These are phyloP conservation scores for Trichonephila inaurata DNA, from an alignment of 1,140 invertebrate species.

Conservation along the genomic window DNA sequence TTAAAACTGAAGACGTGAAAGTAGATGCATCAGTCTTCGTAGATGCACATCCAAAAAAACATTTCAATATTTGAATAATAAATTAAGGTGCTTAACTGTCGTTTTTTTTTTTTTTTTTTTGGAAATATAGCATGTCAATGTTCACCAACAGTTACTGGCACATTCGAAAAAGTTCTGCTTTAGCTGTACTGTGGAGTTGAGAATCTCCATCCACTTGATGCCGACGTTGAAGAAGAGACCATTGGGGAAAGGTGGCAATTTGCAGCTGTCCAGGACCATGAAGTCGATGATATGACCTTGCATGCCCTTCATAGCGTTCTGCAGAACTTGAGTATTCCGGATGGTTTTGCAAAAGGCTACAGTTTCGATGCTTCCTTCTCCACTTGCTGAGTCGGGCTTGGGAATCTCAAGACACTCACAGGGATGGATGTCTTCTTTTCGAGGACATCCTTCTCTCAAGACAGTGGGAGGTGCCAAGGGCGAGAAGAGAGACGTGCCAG, in stretches of 20 bases:
- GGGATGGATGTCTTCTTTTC: slow-evolving; percentile 77
- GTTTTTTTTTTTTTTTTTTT: neutral
- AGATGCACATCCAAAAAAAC: neutral
- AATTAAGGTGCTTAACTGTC: slow-evolving; percentile 10
- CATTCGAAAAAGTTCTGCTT: slow-evolving; percentile 77
- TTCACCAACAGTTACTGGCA: slow-evolving; percentile 69
- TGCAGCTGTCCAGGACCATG: slow-evolving; percentile 78
- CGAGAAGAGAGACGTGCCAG: neutral
- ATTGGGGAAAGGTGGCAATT: slow-evolving; percentile 78
- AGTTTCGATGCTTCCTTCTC: slow-evolving; percentile 70
- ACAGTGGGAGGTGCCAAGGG: slow-evolving; percentile 37
- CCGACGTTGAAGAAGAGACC: slow-evolving; percentile 77
- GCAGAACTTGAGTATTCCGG: slow-evolving; percentile 75
- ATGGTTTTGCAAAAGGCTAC: slow-evolving; percentile 78
- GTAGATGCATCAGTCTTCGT: neutral
- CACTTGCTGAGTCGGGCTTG: slow-evolving; percentile 10
- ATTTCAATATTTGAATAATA: neutral
- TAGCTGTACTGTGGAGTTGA: slow-evolving; percentile 78
- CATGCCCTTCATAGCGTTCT: slow-evolving; percentile 77
- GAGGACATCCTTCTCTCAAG: slow-evolving; percentile 73
- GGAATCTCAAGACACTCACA: slow-evolving; percentile 77
- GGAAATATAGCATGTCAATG: neutral
- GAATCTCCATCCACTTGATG: slow-evolving; percentile 78
- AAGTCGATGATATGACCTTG: slow-evolving; percentile 77
- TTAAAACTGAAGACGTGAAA: neutral